Base-by-base conservation (phyloP, 2,797 vertebrate genomes). In the Sitta carolinensis region DNA sequence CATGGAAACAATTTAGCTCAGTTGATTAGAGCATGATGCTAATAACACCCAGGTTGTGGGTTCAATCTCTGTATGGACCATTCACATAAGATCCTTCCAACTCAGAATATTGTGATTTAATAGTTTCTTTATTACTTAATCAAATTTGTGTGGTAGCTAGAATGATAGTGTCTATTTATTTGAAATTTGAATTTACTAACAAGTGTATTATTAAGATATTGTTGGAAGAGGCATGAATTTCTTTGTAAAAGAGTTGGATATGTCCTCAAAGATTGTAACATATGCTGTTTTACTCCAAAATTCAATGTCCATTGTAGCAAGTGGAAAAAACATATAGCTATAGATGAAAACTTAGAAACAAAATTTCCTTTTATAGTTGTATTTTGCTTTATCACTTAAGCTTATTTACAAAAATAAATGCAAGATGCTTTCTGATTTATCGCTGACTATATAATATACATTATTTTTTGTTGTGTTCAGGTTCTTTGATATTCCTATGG, bases 401-500 rank as follows among this genome's bases (percentile, higher is more conserved):
- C 1, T 70, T 87, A 36, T 51, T 63, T 70, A 67, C 84, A 29
- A 84, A 90, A 88, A 84, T 21, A 83, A 82, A 47, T 45, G 10
- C 30, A 70, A 77, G 66, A 82, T 67, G 22, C 25, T 70, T 77
- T 77, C 48, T 73, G 32, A 78, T 86, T 86, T 81, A 80, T 5
- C 27, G 32, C 14, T 77, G 40, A 74, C 30, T 30, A 8, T 23
- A 51, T 70, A n/a, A 21, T 57, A 74, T 11, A 34, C 62, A 52
- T 63, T 32, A 22, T 21, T 90, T 80, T 86, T 34, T 73, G 19
- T 54, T 96, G 9, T 93, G 63, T 96, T 95, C 96, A 99, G 99
- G 62, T 99, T 99, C 97, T 99, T 99, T 97, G 99, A 98, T 91
- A 98, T 99, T 97, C 99, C 99, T 63, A 98, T 99, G 98, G 98